These are phyloP conservation scores for Nilaparvata lugens DNA, from an alignment of 1,140 invertebrate genomes.

Conservation along the genomic window DNA sequence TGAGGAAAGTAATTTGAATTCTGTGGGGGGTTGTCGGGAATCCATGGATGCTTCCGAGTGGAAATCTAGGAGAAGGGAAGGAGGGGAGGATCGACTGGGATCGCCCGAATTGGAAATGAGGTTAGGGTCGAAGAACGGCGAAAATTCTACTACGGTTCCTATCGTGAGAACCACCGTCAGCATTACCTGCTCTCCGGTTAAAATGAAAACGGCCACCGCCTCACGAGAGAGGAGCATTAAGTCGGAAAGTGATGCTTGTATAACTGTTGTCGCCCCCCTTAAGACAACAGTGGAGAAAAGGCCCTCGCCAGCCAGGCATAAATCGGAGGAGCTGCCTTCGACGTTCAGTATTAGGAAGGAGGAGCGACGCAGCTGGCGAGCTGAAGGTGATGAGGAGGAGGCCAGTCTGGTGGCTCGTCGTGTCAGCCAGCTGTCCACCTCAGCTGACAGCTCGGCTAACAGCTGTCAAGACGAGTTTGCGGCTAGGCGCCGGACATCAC, in stretches of 20 bases:
- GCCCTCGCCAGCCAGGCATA: not conserved
- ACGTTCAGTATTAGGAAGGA: not conserved
- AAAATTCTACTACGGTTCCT: conserved; percentile 2
- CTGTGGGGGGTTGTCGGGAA: not conserved
- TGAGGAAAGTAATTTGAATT: conserved; percentile 1
- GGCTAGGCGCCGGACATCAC: conserved; percentile 5
- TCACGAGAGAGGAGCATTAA: not conserved
- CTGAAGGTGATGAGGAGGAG: not conserved
- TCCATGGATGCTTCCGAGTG: conserved; percentile 7
- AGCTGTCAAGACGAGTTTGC: not conserved
- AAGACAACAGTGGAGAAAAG: not conserved
- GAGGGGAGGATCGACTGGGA: not conserved
- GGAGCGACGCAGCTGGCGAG: conserved; percentile 3
- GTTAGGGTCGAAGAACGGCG: not conserved
- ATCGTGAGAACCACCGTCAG: conserved; percentile 24
- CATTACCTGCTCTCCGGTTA: conserved; percentile 25
- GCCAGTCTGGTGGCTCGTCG: conserved; percentile 15
- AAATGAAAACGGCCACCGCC: conserved; percentile 10
- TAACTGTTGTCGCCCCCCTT: not conserved
- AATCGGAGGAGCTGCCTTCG: not conserved
- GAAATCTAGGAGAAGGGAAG: conserved; percentile 10
- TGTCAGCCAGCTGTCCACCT: conserved; percentile 21
- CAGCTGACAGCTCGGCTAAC: not conserved
- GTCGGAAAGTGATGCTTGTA: not conserved
- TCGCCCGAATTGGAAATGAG: conserved; percentile 9